These are phyloP conservation scores for Augiades crinisus DNA, from an alignment of 2,888 invertebrate genomes.

Conservation along the genomic window DNA sequence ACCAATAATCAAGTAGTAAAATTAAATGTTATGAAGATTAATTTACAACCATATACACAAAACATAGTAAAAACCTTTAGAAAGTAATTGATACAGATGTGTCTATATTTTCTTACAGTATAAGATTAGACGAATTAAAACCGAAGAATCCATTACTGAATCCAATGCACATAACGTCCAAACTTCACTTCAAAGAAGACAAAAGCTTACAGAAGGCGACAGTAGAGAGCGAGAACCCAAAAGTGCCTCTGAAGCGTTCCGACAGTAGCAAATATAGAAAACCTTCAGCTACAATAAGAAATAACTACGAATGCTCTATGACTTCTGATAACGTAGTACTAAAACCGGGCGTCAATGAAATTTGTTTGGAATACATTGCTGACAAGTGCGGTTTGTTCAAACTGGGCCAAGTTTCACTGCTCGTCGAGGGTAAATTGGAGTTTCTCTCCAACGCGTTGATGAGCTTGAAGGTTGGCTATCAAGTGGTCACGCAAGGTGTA, in stretches of 20 bases:
- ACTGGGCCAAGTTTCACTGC: constrained; percentile 85
- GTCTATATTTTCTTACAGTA: constrained; percentile 51
- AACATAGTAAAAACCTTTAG: too few relatives aligned
- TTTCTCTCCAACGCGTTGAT: constrained; percentile 85
- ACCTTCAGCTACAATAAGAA: constrained; percentile 83
- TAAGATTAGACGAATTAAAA: constrained; percentile 83
- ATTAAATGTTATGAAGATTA: too few relatives aligned
- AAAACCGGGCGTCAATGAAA: constrained; percentile 84
- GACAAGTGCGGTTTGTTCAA: constrained; percentile 86
- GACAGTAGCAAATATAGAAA: constrained; percentile 87
- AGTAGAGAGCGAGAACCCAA: constrained; percentile 85
- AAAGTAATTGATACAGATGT: not conserved
- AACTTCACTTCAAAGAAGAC: constrained; percentile 91
- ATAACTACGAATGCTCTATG: constrained; percentile 84
- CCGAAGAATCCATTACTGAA: constrained; percentile 81
- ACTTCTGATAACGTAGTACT: constrained; percentile 69
- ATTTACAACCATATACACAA: too few relatives aligned
- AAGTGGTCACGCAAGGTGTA: constrained; percentile 78
- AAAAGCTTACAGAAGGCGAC: constrained; percentile 88
- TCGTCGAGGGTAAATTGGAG: constrained; percentile 85
- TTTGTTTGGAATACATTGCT: constrained; percentile 82
- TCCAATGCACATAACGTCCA: constrained; percentile 84
- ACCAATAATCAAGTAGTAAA: too few relatives aligned
- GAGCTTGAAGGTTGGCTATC: constrained; percentile 76
- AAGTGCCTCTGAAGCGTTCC: constrained; percentile 84